Conservation (phyloP, 2,797 vertebrate genomes). For the Hypotaenidia okinawae region DNA sequence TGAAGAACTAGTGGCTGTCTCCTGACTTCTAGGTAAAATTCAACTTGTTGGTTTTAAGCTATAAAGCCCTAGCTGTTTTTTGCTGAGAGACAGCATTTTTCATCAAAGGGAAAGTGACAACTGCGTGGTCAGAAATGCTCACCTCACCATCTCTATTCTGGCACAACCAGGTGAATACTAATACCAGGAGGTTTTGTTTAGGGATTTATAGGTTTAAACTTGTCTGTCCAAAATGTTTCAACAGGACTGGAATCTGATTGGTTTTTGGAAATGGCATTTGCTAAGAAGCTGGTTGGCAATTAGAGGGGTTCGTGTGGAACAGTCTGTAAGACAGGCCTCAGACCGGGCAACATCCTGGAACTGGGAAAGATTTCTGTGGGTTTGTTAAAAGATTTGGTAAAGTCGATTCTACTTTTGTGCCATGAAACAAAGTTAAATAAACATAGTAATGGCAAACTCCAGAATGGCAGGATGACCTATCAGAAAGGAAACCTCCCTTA, state of each 20-base stretch:
- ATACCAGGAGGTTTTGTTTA: not conserved
- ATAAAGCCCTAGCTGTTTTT: not conserved
- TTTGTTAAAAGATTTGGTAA: not conserved
- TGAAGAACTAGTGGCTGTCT: not conserved
- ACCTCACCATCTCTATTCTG: not conserved
- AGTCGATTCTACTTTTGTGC: not conserved
- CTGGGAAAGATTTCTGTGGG: not conserved
- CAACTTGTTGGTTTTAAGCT: not conserved
- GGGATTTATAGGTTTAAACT: not conserved
- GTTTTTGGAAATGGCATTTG: not conserved
- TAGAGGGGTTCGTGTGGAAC: not conserved
- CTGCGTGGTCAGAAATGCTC: not conserved
- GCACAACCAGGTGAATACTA: not conserved
- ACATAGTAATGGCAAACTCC: not conserved
- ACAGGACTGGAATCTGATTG: not conserved
- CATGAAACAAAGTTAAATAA: not conserved
- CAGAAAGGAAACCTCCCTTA: not conserved
- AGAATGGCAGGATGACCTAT: not conserved
- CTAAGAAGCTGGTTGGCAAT: not conserved
- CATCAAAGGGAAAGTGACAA: not conserved
- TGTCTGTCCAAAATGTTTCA: not conserved
- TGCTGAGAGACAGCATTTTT: not conserved
- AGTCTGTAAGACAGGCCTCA: not conserved
- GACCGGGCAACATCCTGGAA: not conserved
- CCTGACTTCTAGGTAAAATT: constrained; percentile 11